These are phyloP conservation scores for Lycorma delicatula DNA, from an alignment of 1,140 invertebrate genomes.

Conservation along the genomic window DNA sequence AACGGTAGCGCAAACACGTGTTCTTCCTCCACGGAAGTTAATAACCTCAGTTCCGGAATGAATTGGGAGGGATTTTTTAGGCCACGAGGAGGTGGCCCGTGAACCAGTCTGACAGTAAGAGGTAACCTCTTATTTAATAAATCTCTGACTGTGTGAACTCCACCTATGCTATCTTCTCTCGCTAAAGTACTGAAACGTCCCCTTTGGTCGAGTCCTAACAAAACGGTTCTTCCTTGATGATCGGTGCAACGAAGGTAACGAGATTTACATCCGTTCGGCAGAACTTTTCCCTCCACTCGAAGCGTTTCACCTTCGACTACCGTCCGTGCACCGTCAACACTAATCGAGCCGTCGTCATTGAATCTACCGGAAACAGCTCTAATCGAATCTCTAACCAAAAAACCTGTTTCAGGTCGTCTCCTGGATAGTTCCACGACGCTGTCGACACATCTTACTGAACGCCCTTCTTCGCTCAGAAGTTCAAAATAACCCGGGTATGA, in stretches of 20 bases:
- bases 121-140: conserved; percentile 80
- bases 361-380: conserved; percentile 65
- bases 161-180: conserved; percentile 84
- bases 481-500: conserved; percentile 89
- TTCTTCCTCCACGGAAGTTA: conserved; percentile 77
- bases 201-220: conserved; percentile 74
- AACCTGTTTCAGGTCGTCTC: conserved; percentile 62
- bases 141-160: conserved; percentile 80
- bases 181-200: conserved; percentile 85
- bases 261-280: conserved; percentile 41
- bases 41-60: conserved; percentile 65
- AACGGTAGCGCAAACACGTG: conserved; percentile 74
- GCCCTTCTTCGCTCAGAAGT: conserved; percentile 84
- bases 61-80: conserved; percentile 70
- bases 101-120: conserved; percentile 79
- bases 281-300: conserved; percentile 49
- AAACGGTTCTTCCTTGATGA: conserved; percentile 70
- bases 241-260: conserved; percentile 81
- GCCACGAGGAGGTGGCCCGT: conserved; percentile 71
- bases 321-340: conserved; percentile 63
- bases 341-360: conserved; percentile 52
- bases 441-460: conserved; percentile 80
- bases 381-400: conserved; percentile 76
- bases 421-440: conserved; percentile 73
- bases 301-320: conserved; percentile 62